Base-by-base conservation (phyloP, 2,888 invertebrate genomes). In the Nymphalis polychloros region DNA sequence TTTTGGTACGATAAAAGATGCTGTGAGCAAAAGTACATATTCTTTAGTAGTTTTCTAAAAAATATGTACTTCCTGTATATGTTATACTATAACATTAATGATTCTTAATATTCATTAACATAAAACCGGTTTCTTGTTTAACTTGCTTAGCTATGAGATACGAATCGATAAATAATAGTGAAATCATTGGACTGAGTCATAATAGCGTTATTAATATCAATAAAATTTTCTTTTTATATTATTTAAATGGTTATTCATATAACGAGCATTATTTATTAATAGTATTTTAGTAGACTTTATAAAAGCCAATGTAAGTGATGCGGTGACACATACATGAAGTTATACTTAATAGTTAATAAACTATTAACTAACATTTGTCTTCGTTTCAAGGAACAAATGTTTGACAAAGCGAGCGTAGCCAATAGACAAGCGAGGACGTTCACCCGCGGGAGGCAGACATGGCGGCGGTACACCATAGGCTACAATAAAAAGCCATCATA, bases 391-490 rank as follows among this genome's bases (percentile, higher is more conserved):
- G 76, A 80, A 82, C 80, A 77, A 80, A 76, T 82, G 81, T 81
- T 79, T 69, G 77, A 85, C 85, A 84, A 83, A 84, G 84, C 84
- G 81, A 81, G 80, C 83, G 80, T 84, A 83, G 83, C 81, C 80
- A 84, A 84, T 85, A 83, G 81, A 79, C 84, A 81, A 84, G 84
- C 79, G 79, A 76, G 89, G 85, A 76, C 86, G 75, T 79, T 83
- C 84, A 88, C 85, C 90, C 77, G 79, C 72, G 76, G 77, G 35
- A 79, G 77, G 83, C 81, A 90, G 90, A 89, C 90, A 86, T 84
- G 85, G 86, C 88, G 89, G 84, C 86, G 86, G 77, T 79, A 83
- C 81, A 82, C 87, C 85, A 88, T 86, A 78, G 62, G 61, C 66
- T 76, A 78, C 82, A 84, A 85, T 84, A 83, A 79, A 77, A 75